phyloP scores from a whole-genome alignment of 2,113 vertebrate species.

The Hemiprocne comata region DNA sequence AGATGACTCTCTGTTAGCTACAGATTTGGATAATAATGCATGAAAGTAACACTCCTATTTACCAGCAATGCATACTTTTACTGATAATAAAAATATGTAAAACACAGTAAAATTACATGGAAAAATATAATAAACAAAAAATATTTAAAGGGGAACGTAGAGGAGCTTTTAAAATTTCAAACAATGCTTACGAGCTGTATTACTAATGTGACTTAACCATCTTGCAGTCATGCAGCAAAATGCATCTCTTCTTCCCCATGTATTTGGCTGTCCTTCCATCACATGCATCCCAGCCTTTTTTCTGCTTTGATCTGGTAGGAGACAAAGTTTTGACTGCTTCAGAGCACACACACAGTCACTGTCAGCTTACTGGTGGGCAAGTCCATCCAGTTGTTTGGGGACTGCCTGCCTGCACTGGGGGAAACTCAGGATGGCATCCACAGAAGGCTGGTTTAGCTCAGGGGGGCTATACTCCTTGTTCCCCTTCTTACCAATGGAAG shows the following conservation, averaged over 20 bases:
- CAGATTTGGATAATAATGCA: background rate
- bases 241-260: accelerated
- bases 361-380: background rate
- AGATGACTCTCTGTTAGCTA: background rate
- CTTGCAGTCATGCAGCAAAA: background rate
- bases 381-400: accelerated
- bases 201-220: background rate
- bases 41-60: background rate
- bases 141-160: background rate
- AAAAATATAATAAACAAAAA: background rate
- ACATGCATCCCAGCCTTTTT: background rate
- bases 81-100: background rate
- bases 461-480: too few relatives aligned
- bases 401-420: accelerated
- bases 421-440: background rate
- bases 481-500: accelerated
- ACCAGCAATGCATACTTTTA: background rate
- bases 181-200: background rate
- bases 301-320: background rate
- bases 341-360: background rate
- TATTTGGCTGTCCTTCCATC: background rate
- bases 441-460: background rate
- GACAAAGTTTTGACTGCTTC: background rate
- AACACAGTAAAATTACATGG: background rate
- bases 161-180: background rate